These are phyloP conservation scores for Mesembrinibis cayennensis DNA, from an alignment of 2,113 vertebrate species.

Conservation along the genomic window DNA sequence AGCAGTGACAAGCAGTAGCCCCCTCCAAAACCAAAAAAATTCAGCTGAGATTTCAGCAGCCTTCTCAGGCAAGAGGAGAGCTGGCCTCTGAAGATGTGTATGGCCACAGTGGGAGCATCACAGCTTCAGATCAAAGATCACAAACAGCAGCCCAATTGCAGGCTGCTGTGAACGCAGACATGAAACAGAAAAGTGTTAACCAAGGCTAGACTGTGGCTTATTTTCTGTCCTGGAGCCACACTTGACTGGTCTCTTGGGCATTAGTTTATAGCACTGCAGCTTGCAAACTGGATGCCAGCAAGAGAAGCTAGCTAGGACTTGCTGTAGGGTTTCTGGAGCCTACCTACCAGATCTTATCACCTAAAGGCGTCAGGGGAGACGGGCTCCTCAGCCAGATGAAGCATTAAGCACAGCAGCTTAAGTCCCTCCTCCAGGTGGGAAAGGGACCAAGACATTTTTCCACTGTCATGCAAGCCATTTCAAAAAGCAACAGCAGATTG, in stretches of 20 bases:
- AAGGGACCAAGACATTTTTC: background rate
- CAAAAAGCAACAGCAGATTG: background rate
- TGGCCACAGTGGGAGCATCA: background rate
- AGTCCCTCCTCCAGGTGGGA: background rate
- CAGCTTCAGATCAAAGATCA: background rate
- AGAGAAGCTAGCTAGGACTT: background rate
- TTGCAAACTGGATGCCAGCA: background rate
- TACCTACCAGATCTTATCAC: background rate
- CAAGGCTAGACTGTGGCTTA: conserved; percentile 36
- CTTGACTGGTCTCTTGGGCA: background rate
- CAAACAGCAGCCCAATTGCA: background rate
- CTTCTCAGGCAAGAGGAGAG: background rate
- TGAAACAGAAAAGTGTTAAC: conserved; percentile 1
- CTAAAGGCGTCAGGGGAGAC: accelerated
- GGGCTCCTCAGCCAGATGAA: background rate
- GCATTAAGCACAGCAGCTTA: background rate
- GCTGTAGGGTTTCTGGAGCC: background rate
- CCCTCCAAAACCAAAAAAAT: background rate
- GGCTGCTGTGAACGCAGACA: background rate
- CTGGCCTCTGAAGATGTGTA: background rate
- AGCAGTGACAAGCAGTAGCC: background rate
- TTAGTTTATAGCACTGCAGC: background rate
- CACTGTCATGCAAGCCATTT: background rate
- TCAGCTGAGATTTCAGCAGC: background rate
- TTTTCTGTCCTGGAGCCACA: background rate